Evolutionary conservation across 1,140 invertebrate species (phyloP).

Genomic region (Leptinotarsa defecta): DNA sequence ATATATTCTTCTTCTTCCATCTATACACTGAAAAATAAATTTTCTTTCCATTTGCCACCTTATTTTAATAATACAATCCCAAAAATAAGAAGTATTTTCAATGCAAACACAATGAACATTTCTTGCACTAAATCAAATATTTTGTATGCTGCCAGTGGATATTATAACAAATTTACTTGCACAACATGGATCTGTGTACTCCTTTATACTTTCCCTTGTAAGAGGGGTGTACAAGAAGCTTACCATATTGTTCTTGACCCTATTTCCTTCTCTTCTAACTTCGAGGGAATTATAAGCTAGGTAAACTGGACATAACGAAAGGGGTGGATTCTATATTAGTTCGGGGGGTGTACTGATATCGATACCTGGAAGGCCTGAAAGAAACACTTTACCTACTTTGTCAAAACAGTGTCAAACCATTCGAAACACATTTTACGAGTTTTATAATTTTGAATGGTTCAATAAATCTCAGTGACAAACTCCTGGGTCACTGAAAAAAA

Average conservation of each 20-base stretch:
- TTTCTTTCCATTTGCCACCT: no score
- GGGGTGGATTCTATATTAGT: slow-evolving; percentile 1
- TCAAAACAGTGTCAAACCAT: no score
- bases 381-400: background rate
- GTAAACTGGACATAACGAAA: slow-evolving; percentile 11
- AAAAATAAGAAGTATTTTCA: no score
- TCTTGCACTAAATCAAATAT: no score
- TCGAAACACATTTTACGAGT: no score
- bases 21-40: no score
- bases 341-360: background rate
- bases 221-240: slow-evolving; percentile 16
- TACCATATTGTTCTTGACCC: slow-evolving; percentile 23
- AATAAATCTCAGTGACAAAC: background rate
- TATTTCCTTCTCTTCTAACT: background rate
- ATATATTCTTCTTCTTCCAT: no score
- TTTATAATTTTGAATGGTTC: background rate
- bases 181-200: no score
- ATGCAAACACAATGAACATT: no score
- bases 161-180: no score
- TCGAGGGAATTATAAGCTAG: slow-evolving; percentile 19
- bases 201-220: background rate
- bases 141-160: no score
- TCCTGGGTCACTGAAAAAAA: background rate
- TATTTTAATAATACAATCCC: no score
- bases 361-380: background rate